Conservation (phyloP, 2,797 vertebrate species). For the Spatula versicolor region DNA sequence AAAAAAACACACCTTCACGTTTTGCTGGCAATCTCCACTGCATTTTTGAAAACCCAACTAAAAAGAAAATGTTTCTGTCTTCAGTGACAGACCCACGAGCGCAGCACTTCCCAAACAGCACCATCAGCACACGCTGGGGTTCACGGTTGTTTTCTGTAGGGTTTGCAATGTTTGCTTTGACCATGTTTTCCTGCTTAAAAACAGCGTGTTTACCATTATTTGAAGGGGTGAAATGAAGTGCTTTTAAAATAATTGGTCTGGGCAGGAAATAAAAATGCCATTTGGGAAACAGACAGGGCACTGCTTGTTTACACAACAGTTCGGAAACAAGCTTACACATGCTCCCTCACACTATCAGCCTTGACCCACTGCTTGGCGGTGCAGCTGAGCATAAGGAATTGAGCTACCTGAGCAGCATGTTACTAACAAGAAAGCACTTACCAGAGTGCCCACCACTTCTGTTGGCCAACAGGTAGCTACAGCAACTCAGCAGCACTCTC, state of each 20-base stretch:
- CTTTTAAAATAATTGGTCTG: constrained; percentile 15
- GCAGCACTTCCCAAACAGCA: not conserved
- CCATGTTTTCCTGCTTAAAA: constrained; percentile 10
- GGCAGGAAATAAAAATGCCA: constrained; percentile 10
- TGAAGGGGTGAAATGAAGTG: not conserved
- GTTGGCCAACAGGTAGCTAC: not conserved
- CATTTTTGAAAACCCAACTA: not conserved
- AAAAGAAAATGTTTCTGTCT: not conserved
- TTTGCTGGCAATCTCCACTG: not conserved
- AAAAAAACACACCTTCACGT: not conserved
- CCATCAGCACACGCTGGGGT: not conserved
- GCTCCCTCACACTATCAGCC: not conserved
- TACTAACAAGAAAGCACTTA: not conserved
- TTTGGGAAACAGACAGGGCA: not conserved
- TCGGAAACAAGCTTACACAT: not conserved
- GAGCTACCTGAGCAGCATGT: not conserved
- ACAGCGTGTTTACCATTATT: not conserved
- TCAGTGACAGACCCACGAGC: not conserved
- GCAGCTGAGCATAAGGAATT: not conserved
- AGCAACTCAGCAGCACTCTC: not conserved
- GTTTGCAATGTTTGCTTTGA: constrained; percentile 13
- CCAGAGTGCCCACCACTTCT: not conserved
- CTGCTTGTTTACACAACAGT: not conserved
- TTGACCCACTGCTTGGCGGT: not conserved
- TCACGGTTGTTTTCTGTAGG: not conserved